Evolutionary conservation across 1,140 invertebrate species (phyloP).

Genomic region (Batillaria attramentaria): DNA sequence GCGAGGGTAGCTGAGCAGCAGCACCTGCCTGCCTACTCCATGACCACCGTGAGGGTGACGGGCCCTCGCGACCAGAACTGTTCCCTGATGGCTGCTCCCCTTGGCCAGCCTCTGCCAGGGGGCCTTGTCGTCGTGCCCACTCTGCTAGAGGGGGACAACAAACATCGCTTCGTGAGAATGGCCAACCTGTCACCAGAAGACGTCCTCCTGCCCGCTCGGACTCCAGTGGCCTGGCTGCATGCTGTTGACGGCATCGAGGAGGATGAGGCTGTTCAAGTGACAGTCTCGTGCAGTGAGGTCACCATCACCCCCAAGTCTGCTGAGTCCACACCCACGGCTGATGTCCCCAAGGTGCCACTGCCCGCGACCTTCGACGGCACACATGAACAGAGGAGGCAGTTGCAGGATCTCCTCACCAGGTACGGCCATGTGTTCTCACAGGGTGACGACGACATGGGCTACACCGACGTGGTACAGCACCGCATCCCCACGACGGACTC

Average conservation of each 20-base stretch:
- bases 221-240: background rate
- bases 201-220: background rate
- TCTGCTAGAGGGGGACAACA: background rate
- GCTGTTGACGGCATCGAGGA: background rate
- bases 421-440: too few species aligned
- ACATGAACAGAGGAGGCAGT: too few species aligned
- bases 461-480: slow-evolving; percentile 25
- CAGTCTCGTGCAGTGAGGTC: too few species aligned
- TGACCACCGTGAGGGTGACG: background rate
- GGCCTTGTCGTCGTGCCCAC: background rate
- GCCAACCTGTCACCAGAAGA: background rate
- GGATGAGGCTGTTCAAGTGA: too few species aligned
- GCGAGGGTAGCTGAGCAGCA: background rate
- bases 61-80: background rate
- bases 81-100: background rate
- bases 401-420: too few species aligned
- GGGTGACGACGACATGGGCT: slow-evolving; percentile 25
- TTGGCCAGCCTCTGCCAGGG: background rate
- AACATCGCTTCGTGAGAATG: background rate
- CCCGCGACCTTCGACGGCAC: too few species aligned
- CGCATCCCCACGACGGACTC: background rate
- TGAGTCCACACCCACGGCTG: too few species aligned
- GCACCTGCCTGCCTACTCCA: background rate
- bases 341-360: too few species aligned
- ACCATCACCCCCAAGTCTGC: too few species aligned